Conservation (phyloP, 1,140 invertebrate genomes). For the Ditylenchus dipsaci region DNA sequence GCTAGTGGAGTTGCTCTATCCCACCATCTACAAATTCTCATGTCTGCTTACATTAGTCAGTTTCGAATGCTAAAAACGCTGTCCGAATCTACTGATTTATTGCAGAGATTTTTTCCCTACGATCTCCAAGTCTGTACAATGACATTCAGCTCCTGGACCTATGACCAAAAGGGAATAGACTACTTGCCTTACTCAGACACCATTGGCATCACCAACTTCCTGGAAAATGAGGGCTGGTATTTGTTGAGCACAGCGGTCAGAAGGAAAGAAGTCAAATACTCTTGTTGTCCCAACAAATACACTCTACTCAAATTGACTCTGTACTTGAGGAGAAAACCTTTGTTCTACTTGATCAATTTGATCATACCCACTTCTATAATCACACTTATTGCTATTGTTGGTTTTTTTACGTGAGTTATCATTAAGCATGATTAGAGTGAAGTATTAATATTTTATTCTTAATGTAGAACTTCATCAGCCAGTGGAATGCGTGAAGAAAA, state of each 20-base stretch:
- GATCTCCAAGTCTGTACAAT: constrained; percentile 55
- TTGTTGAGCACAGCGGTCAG: constrained; percentile 36
- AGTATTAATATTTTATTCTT: constrained; percentile 4
- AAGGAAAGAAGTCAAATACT: constrained; percentile 51
- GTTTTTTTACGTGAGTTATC: constrained; percentile 49
- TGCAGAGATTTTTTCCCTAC: constrained; percentile 49
- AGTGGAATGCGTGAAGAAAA: constrained; percentile 57
- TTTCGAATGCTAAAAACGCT: neutral
- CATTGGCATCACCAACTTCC: constrained; percentile 52
- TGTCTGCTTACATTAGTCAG: constrained; percentile 49
- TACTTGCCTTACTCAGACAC: constrained; percentile 50
- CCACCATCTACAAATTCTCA: constrained; percentile 56
- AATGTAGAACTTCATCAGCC: constrained; percentile 50
- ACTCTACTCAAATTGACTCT: constrained; percentile 51
- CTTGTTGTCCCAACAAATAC: constrained; percentile 56
- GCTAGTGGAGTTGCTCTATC: constrained; percentile 53
- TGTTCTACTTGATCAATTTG: constrained; percentile 56
- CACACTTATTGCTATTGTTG: constrained; percentile 56
- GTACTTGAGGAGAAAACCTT: constrained; percentile 50
- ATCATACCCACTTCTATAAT: constrained; percentile 57
- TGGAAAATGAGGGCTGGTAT: constrained; percentile 58
- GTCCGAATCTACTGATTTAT: neutral
- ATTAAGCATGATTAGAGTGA: neutral
- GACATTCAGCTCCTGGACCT: constrained; percentile 59
- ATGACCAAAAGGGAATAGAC: constrained; percentile 58